A percentile compares a stretch with the other conserved stretches of the same genome.
Conservation (phyloP, 2,888 invertebrate species). For the Silvanus unidentatus region DNA sequence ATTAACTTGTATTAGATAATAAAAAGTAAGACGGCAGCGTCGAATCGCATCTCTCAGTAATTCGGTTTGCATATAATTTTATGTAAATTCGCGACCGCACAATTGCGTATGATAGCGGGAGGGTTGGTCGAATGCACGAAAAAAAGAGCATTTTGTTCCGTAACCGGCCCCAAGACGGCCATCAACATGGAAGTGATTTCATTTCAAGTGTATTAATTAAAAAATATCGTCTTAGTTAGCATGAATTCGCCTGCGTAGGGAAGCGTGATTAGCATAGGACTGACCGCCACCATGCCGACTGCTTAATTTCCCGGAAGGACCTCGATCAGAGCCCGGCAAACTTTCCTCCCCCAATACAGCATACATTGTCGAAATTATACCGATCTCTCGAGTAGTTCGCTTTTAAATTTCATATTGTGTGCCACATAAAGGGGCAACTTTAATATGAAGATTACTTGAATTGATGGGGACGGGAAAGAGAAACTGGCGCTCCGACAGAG, state of each 20-base stretch:
- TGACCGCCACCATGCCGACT: conserved; percentile 34
- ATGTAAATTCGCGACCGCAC: conserved; percentile 13
- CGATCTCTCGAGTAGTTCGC: conserved; percentile 7
- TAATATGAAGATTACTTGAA: conserved; percentile 47
- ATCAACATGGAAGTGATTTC: conserved; percentile 19
- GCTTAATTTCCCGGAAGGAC: conserved; percentile 40
- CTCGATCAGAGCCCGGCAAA: conserved; percentile 28
- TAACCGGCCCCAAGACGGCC: conserved; percentile 17
- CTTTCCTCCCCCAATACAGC: conserved; percentile 28
- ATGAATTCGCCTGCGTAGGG: conserved; percentile 23
- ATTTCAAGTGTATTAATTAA: conserved; percentile 20
- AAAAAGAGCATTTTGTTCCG: conserved; percentile 6
- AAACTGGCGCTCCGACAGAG: conserved; percentile 9
- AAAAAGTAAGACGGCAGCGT: no score
- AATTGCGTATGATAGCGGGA: conserved; percentile 8
- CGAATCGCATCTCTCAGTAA: no score
- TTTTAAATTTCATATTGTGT: conserved; percentile 32
- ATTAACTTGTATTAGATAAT: no score
- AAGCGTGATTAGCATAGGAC: conserved; percentile 30
- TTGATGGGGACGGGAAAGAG: conserved; percentile 38
- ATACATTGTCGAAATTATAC: conserved; percentile 39
- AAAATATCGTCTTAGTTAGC: conserved; percentile 22
- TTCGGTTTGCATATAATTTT: conserved; percentile 7
- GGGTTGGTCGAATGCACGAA: conserved; percentile 11
- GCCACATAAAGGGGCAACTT: conserved; percentile 35